Base-by-base conservation (phyloP, 2,888 invertebrate species). In the Neria commutata region DNA sequence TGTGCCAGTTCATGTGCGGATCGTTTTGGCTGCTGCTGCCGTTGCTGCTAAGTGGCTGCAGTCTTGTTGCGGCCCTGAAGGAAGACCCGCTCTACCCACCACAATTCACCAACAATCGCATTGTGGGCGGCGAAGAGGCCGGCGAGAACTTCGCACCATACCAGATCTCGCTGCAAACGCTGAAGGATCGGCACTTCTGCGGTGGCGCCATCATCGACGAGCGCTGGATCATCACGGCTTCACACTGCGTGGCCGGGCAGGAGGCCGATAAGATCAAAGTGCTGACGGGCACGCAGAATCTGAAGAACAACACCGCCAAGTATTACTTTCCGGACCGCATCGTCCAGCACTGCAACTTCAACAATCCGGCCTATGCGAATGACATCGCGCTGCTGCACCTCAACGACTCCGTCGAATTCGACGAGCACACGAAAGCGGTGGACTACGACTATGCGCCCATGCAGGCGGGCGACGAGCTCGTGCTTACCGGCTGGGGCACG, bases 331-430 rank as follows among this genome's bases (percentile, higher is more conserved):
- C 72, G 42, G 77, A 77, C 55, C 67, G 66, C n/a, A 73, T 78
- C 2, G 57, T 70, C 11, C 66, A 68, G 63, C 80, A 79, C 51
- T 73, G 74, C 54, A 71, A 72, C 23, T 80, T 76, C 56, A 72
- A 75, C 26, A 65, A 64, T 2, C 75, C 79, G 1, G 56, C 66
- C 17, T 79, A 72, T 51, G 67, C 78, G 24, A 86, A 91, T 71
- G 91, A 91, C 67, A 89, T 91, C 50, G 91, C 89, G 0, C 76
- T 91, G 3, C 67, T 91, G 10, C 85, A 86, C 70, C 82, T 91
- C 19, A 81, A 84, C 4, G 73, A 83, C 0, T 84, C 85, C 40
- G 84, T 89, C 1, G 75, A 74, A 14, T 85, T 86, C 53, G 80
- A 84, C 42, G 81, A 84, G 6, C 74, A 72, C 0, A 86, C 89